These are phyloP conservation scores for Saguinus imperator DNA, from an alignment of 2,113 vertebrate species.

Conservation along the genomic window DNA sequence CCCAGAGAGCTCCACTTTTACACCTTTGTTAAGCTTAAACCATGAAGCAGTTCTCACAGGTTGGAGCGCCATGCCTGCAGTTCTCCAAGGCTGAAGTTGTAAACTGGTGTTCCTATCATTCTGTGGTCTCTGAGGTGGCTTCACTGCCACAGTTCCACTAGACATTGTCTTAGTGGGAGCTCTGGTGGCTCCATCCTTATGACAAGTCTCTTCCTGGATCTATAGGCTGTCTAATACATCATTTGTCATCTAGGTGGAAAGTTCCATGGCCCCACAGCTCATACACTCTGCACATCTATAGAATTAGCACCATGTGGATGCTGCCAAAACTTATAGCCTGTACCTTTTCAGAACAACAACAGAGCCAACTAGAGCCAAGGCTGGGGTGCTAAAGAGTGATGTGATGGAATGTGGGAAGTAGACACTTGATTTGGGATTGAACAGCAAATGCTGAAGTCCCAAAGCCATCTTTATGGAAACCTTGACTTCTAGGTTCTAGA, in stretches of 20 bases:
- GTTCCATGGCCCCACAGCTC: background rate
- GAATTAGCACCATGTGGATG: background rate
- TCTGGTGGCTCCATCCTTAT: too few relatives aligned
- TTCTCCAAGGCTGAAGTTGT: background rate
- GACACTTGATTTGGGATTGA: background rate
- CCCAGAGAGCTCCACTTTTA: background rate
- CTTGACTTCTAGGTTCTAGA: background rate
- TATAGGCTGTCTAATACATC: background rate
- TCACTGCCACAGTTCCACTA: background rate
- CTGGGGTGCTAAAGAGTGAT: background rate
- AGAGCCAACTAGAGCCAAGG: background rate
- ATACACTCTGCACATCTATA: background rate
- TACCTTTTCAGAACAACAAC: background rate
- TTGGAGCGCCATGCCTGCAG: background rate
- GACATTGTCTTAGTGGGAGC: background rate
- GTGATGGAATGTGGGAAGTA: background rate
- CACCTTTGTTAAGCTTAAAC: background rate
- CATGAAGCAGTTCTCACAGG: background rate
- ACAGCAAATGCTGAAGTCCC: background rate
- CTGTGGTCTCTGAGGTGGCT: background rate
- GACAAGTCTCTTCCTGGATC: background rate
- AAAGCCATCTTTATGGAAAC: background rate
- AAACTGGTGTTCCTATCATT: background rate
- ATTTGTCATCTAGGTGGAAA: background rate
- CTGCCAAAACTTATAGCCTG: background rate